Conservation (phyloP, 2,888 invertebrate genomes). For the Pyrrhia umbra region DNA sequence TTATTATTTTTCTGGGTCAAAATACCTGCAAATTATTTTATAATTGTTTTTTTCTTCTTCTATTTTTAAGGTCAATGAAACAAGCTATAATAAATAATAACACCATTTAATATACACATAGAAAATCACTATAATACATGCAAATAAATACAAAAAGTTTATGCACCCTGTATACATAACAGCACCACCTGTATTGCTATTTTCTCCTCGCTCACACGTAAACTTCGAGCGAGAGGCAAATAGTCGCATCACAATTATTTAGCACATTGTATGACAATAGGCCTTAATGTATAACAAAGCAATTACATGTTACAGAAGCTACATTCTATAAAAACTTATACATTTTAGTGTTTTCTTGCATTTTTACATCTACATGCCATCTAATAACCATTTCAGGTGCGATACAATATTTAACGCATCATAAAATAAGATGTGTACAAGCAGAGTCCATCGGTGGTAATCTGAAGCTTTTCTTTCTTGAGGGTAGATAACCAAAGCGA, state of each 20-base stretch:
- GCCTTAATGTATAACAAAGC: constrained; percentile 29
- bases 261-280: constrained; percentile 10
- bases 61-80: constrained; percentile 23
- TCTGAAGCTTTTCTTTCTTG: constrained; percentile 46
- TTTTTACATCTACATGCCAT: constrained; percentile 11
- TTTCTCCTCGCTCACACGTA: constrained; percentile 1
- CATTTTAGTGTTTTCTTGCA: background rate
- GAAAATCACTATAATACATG: constrained; percentile 10
- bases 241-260: background rate
- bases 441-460: constrained; percentile 40
- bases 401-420: constrained; percentile 8
- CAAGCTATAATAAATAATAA: background rate
- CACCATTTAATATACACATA: constrained; percentile 32
- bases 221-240: constrained; percentile 8
- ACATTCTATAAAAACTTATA: constrained; percentile 19
- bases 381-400: background rate
- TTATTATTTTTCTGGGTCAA: background rate
- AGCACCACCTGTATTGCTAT: background rate
- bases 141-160: constrained; percentile 6
- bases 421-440: constrained; percentile 11
- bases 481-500: constrained; percentile 56
- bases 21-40: background rate
- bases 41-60: background rate
- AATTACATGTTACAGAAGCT: constrained; percentile 36
- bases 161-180: constrained; percentile 1